These are phyloP conservation scores for Varanus komodoensis DNA, from an alignment of 2,113 vertebrate genomes.

Conservation along the genomic window DNA sequence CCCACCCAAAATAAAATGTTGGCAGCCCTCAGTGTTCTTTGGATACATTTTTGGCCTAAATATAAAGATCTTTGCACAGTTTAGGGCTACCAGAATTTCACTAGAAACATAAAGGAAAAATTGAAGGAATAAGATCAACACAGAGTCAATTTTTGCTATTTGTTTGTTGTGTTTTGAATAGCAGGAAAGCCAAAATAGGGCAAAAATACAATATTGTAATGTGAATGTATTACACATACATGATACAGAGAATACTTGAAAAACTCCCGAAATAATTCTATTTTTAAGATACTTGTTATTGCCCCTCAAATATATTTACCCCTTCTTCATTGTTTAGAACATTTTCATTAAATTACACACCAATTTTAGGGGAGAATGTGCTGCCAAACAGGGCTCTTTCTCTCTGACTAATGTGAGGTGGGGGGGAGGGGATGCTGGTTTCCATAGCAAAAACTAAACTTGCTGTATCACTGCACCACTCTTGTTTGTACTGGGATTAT, in stretches of 20 bases:
- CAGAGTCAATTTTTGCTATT: conserved; percentile 24
- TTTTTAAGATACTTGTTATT: neutral
- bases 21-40: neutral
- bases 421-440: conserved; percentile 32
- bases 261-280: conserved; percentile 25
- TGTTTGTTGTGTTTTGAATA: neutral
- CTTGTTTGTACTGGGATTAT: conserved; percentile 47
- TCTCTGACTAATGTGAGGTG: neutral
- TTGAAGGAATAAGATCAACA: neutral
- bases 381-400: conserved; percentile 25
- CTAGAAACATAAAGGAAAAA: neutral
- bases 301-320: neutral
- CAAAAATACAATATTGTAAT: neutral
- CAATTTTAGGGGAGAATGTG: neutral
- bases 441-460: conserved; percentile 46
- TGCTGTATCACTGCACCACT: conserved; percentile 27
- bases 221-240: fast-evolving
- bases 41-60: neutral
- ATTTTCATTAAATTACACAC: neutral
- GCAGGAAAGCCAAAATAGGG: conserved; percentile 13
- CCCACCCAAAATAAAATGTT: neutral
- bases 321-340: neutral
- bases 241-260: conserved; percentile 35
- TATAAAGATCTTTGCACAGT: neutral
- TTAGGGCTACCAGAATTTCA: neutral